phyloP scores from a whole-genome alignment of 2,797 vertebrate genomes.

The Lagocephalus sceleratus region DNA sequence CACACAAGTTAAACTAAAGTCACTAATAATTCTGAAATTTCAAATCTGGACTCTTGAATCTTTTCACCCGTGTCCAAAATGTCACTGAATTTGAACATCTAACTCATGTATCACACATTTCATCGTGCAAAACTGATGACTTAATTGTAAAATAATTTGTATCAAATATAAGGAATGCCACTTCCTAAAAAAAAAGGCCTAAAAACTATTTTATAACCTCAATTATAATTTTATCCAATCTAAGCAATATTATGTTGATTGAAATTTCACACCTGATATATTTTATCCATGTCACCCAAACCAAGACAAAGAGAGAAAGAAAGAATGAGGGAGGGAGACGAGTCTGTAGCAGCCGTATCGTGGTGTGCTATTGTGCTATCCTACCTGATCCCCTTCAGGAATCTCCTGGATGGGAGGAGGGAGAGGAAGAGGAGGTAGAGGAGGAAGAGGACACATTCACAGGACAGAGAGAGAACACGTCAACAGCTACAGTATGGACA shows the following conservation, averaged over 20 bases:
- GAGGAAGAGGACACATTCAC: conserved; percentile 79
- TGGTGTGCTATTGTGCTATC: conserved; percentile 64
- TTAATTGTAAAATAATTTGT: too few species aligned
- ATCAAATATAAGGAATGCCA: too few species aligned
- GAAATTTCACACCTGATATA: background rate
- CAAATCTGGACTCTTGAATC: too few species aligned
- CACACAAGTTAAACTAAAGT: too few species aligned
- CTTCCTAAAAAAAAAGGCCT: too few species aligned
- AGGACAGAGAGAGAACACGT: conserved; percentile 99
- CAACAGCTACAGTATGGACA: conserved; percentile 85
- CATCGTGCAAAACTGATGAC: too few species aligned
- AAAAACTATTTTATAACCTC: too few species aligned
- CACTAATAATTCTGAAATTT: too few species aligned
- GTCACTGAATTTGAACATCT: too few species aligned
- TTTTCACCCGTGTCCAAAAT: too few species aligned
- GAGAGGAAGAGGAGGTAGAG: conserved; percentile 46
- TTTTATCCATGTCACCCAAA: conserved; percentile 46
- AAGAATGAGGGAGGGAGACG: conserved; percentile 34
- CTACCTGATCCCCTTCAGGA: conserved; percentile 99
- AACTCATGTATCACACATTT: too few species aligned
- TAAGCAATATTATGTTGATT: background rate
- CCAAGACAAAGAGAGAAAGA: conserved; percentile 19
- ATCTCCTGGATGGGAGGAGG: conserved; percentile 91
- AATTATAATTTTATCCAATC: background rate
- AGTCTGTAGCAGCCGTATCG: conserved; percentile 68